Percentiles rank a stretch among this genome's conserved stretches.
Evolutionary conservation across 2,888 invertebrate species (phyloP).

Genomic region (Sarcophaga carnaria): DNA sequence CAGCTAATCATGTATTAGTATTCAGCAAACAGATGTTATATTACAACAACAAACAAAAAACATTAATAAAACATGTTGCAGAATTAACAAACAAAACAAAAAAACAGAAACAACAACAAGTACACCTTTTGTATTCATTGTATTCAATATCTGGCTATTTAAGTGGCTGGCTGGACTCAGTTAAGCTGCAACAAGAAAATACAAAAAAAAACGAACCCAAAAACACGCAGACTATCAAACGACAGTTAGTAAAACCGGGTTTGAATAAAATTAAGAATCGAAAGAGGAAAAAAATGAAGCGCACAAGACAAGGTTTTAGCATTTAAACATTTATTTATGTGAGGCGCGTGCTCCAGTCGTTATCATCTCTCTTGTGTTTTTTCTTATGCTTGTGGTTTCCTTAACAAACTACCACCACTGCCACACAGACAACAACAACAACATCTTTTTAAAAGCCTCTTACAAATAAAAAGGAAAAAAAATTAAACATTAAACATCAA

Average conservation of each 20-base stretch:
- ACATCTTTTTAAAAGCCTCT: constrained; percentile 31
- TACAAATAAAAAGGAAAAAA: background rate
- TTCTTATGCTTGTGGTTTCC: background rate
- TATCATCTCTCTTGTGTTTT: constrained; percentile 64
- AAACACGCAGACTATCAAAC: background rate
- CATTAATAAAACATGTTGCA: constrained; percentile 27
- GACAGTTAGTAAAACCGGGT: background rate
- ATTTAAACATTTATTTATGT: constrained; percentile 60
- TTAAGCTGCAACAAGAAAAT: background rate
- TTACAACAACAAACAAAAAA: constrained; percentile 15
- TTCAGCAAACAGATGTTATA: constrained; percentile 61
- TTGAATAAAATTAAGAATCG: background rate
- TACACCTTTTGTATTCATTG: constrained; percentile 6
- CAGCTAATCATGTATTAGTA: constrained; percentile 28
- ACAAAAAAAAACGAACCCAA: constrained; percentile 9
- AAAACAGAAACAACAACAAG: constrained; percentile 2
- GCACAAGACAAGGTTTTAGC: constrained; percentile 22
- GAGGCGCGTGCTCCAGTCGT: constrained; percentile 71
- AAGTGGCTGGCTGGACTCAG: background rate
- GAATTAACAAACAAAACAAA: constrained; percentile 14
- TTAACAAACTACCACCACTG: background rate
- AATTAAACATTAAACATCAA: background rate
- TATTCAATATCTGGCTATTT: background rate
- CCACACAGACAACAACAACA: too few species aligned
- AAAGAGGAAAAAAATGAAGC: constrained; percentile 14